Evolutionary conservation across 2,888 invertebrate genomes (phyloP).

Genomic region (Athalia cordata): DNA sequence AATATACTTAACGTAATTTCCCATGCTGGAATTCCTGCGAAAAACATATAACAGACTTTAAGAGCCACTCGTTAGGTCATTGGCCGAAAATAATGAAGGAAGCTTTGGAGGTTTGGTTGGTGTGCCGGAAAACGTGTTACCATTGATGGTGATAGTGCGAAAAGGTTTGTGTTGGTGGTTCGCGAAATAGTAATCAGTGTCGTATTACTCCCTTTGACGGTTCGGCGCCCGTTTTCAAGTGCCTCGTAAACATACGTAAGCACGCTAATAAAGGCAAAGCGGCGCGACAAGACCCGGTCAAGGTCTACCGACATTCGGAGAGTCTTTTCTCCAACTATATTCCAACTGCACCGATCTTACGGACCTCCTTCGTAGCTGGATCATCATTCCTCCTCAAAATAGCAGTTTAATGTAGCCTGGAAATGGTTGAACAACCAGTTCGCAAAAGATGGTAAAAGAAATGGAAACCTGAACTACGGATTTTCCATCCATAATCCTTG

Average conservation of each 20-base stretch:
- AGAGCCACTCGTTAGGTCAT: too few relatives aligned
- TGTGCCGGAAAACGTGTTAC: background rate
- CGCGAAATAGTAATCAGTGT: conserved; percentile 64
- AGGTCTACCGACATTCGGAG: conserved; percentile 54
- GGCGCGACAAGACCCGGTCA: conserved; percentile 60
- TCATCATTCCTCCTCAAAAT: background rate
- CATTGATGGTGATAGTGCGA: background rate
- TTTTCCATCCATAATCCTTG: too few relatives aligned
- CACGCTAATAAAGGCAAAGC: conserved; percentile 45
- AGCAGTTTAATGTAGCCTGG: background rate
- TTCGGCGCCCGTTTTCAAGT: conserved; percentile 52
- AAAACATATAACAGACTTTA: too few relatives aligned
- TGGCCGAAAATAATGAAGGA: background rate
- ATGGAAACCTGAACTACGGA: too few relatives aligned
- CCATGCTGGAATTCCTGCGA: too few relatives aligned
- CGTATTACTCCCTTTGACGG: conserved; percentile 63
- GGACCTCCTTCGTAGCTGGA: conserved; percentile 38
- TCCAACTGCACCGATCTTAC: background rate
- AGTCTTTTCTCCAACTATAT: conserved; percentile 13
- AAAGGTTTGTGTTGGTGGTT: conserved; percentile 42
- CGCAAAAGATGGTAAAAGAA: too few relatives aligned
- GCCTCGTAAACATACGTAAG: conserved; percentile 58
- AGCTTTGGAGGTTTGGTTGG: background rate
- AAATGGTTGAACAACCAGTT: conserved; percentile 2
- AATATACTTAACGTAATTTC: too few relatives aligned